Conservation (phyloP, 1,140 invertebrate species). For the Hermetia illucens region DNA sequence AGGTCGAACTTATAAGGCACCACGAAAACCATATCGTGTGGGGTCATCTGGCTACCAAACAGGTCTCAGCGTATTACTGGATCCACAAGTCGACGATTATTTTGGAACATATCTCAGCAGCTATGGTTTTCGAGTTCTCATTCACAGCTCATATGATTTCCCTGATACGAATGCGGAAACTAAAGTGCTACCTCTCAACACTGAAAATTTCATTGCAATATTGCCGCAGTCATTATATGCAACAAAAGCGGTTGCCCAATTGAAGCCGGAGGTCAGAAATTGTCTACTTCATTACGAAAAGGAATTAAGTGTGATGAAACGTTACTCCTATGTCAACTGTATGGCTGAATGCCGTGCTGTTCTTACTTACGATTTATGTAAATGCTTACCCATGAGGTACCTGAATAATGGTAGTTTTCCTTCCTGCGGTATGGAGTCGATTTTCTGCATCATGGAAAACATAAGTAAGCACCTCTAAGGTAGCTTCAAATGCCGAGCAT, state of each 20-base stretch:
- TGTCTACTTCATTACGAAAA: conserved; percentile 43
- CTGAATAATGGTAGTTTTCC: conserved; percentile 30
- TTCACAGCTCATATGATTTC: conserved; percentile 44
- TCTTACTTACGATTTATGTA: conserved; percentile 32
- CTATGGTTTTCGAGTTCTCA: conserved; percentile 28
- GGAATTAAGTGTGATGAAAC: conserved; percentile 22
- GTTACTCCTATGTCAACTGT: conserved; percentile 49
- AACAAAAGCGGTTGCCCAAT: conserved; percentile 32
- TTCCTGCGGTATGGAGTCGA: conserved; percentile 13
- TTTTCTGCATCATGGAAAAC: conserved; percentile 17
- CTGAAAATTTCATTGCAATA: conserved; percentile 40
- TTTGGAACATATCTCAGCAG: conserved; percentile 29
- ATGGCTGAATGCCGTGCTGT: conserved; percentile 37
- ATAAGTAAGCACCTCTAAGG: conserved; percentile 20
- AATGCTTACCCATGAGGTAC: conserved; percentile 43
- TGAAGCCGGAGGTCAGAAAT: conserved; percentile 32
- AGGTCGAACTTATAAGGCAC: conserved; percentile 23
- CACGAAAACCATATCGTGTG: conserved; percentile 33
- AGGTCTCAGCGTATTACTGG: conserved; percentile 39
- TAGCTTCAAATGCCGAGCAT: no score
- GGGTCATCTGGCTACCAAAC: conserved; percentile 48
- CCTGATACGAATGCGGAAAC: conserved; percentile 41
- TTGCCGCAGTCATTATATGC: conserved; percentile 42
- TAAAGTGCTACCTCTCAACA: conserved; percentile 35
- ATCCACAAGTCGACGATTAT: conserved; percentile 34